Conservation (phyloP, 2,113 vertebrate genomes). For the Syngnathus floridae region DNA sequence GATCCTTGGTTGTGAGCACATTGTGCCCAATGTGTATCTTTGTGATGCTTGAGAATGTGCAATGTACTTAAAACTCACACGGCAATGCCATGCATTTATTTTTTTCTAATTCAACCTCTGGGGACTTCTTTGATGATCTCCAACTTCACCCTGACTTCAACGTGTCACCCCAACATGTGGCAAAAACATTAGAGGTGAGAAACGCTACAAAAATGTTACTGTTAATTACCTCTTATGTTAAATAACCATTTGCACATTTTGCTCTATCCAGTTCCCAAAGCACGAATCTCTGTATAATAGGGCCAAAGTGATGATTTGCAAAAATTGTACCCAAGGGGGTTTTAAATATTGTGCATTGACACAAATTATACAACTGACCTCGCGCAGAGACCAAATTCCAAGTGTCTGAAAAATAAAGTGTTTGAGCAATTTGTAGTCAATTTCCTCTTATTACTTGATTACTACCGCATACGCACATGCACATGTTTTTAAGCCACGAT, state of each 20-base stretch:
- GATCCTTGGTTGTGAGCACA: not conserved
- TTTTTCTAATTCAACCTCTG: no score
- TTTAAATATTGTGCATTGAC: conserved; percentile 28
- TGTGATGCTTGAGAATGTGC: not conserved
- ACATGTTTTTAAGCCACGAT: not conserved
- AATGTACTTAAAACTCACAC: no score
- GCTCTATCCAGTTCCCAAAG: conserved; percentile 20
- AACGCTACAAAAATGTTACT: conserved; percentile 27
- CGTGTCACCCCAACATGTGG: no score
- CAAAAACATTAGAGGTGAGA: not conserved
- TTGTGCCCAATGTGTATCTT: not conserved
- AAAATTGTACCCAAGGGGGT: conserved; percentile 26
- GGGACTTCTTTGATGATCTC: no score
- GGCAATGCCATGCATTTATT: no score
- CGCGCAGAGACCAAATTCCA: not conserved
- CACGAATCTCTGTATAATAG: conserved; percentile 13
- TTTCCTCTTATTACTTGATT: not conserved
- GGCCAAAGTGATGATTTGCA: conserved; percentile 38
- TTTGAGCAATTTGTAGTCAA: no score
- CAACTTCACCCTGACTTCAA: no score
- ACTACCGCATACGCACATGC: not conserved
- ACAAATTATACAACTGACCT: conserved; percentile 9
- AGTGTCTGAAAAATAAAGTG: no score
- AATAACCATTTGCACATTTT: conserved; percentile 27
- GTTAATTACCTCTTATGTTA: conserved; percentile 58